Evolutionary conservation across 2,797 vertebrate species (phyloP).

Genomic region (Pipistrellus pygmaeus): DNA sequence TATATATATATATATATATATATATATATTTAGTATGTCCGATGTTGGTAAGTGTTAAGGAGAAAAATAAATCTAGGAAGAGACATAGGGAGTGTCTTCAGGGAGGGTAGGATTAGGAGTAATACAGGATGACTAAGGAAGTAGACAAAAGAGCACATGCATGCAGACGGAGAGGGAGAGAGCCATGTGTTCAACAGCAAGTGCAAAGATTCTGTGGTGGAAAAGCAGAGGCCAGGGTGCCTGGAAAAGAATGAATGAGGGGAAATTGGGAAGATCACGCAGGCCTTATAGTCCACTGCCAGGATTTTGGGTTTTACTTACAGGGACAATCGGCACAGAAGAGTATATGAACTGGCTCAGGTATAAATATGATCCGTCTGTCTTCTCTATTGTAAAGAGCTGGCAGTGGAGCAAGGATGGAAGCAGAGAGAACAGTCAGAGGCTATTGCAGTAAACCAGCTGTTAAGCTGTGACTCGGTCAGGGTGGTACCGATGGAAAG

Average conservation of each 20-base stretch:
- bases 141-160: accelerated
- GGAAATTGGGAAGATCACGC: neutral
- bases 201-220: neutral
- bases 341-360: neutral
- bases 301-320: neutral
- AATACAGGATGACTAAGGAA: neutral
- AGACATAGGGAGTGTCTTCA: neutral
- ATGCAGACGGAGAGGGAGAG: neutral
- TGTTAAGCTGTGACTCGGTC: accelerated
- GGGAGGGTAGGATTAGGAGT: neutral
- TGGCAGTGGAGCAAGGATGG: neutral
- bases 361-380: neutral
- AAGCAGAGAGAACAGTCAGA: neutral
- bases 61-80: neutral
- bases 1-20: neutral
- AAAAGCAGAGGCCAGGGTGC: neutral
- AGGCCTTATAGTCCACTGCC: neutral
- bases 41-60: neutral
- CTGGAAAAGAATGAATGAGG: neutral
- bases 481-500: neutral
- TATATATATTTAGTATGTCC: neutral
- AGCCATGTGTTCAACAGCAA: neutral
- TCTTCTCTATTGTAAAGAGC: neutral
- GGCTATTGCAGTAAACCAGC: accelerated
- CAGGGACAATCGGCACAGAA: neutral